These are phyloP conservation scores for Labia minor DNA, from an alignment of 2,888 invertebrate species.

Conservation along the genomic window DNA sequence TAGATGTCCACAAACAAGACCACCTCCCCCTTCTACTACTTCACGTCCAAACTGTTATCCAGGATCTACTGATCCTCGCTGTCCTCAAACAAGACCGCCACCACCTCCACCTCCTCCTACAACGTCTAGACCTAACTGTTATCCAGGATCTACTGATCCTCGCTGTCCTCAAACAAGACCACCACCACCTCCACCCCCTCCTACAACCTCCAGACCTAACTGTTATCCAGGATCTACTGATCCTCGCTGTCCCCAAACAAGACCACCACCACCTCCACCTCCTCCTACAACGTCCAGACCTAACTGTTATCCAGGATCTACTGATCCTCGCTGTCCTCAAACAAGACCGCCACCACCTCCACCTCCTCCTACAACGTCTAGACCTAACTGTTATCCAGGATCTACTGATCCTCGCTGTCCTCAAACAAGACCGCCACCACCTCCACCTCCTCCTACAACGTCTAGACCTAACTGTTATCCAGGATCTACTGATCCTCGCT, in stretches of 20 bases:
- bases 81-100: constrained; percentile 28
- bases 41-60: constrained; percentile 33
- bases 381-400: constrained; percentile 24
- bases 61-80: constrained; percentile 33
- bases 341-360: constrained; percentile 30
- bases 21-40: constrained; percentile 25
- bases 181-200: constrained; percentile 16
- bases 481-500: constrained; percentile 26
- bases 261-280: constrained; percentile 28
- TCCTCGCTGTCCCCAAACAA: constrained; percentile 27
- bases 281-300: constrained; percentile 26
- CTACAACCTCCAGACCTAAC: constrained; percentile 16
- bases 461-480: constrained; percentile 23
- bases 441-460: constrained; percentile 27
- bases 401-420: constrained; percentile 22
- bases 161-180: constrained; percentile 22
- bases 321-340: constrained; percentile 31
- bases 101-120: constrained; percentile 24
- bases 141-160: constrained; percentile 24
- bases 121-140: constrained; percentile 22
- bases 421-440: constrained; percentile 19
- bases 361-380: constrained; percentile 7
- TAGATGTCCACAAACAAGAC: constrained; percentile 24
- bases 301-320: constrained; percentile 31
- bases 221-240: constrained; percentile 24